phyloP scores from a whole-genome alignment of 2,113 vertebrate genomes.

The Probosciger aterrimus region DNA sequence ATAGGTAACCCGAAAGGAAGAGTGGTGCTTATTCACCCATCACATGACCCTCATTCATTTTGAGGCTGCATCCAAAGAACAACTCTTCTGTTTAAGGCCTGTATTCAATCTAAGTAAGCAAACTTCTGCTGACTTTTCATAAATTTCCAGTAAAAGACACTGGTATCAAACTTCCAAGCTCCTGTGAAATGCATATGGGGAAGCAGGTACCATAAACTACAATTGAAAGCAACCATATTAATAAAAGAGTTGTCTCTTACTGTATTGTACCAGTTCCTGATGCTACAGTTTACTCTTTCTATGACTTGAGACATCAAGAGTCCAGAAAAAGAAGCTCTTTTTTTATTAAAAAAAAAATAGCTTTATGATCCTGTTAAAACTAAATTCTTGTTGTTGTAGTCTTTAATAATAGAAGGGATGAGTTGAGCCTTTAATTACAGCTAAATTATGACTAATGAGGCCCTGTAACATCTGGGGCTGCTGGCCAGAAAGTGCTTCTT shows the following conservation, averaged over 20 bases:
- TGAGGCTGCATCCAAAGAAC: not conserved
- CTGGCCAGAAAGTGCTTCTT: not conserved
- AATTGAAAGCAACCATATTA: not conserved
- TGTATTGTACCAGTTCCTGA: not conserved
- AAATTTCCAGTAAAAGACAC: not conserved
- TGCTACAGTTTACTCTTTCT: not conserved
- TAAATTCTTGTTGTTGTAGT: not conserved
- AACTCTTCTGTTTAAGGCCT: not conserved
- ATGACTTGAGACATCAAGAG: not conserved
- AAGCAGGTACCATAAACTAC: not conserved
- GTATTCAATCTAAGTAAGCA: not conserved
- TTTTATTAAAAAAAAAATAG: not conserved
- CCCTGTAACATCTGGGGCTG: not conserved
- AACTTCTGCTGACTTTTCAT: not conserved
- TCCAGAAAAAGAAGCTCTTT: not conserved
- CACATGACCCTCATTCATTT: not conserved
- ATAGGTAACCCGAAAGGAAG: not conserved
- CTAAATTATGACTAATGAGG: not conserved
- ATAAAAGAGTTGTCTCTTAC: not conserved
- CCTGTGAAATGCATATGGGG: not conserved
- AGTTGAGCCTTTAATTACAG: not conserved
- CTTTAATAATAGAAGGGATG: not conserved
- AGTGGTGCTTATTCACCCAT: not conserved
- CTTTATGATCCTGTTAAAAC: not conserved
- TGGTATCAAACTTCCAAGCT: not conserved